These are phyloP conservation scores for Zophobas morio DNA, from an alignment of 1,140 invertebrate species.

Conservation along the genomic window DNA sequence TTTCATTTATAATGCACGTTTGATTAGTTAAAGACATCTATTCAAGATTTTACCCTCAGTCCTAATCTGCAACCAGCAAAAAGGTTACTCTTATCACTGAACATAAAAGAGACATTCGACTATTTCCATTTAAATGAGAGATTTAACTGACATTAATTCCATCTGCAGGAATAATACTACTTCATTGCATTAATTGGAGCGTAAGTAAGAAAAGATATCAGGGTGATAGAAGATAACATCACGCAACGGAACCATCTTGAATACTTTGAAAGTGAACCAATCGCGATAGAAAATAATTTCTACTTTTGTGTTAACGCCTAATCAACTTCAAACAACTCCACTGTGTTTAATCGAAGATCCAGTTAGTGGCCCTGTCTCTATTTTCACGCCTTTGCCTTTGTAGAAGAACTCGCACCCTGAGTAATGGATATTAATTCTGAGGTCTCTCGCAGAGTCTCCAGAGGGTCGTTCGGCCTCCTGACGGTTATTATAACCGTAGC, in stretches of 20 bases:
- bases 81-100: conserved; percentile 21
- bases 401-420: conserved; percentile 50
- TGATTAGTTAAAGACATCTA: too few relatives aligned
- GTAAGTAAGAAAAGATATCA: conserved; percentile 22
- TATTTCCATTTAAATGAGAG: conserved; percentile 32
- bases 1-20: too few relatives aligned
- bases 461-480: conserved; percentile 56
- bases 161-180: conserved; percentile 13
- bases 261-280: background rate
- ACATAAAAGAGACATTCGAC: conserved; percentile 35
- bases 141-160: conserved; percentile 27
- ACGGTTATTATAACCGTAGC: conserved; percentile 59
- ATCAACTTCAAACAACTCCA: conserved; percentile 6
- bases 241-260: conserved; percentile 10
- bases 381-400: conserved; percentile 20
- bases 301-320: background rate
- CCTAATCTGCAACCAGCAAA: conserved; percentile 3
- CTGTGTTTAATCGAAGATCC: conserved; percentile 17
- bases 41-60: background rate
- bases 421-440: conserved; percentile 61
- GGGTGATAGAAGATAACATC: conserved; percentile 19
- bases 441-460: conserved; percentile 52
- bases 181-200: conserved; percentile 9
- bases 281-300: conserved; percentile 4
- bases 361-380: conserved; percentile 29